Base-by-base conservation (phyloP, 2,113 vertebrate species). In the Trogon surrucura region DNA sequence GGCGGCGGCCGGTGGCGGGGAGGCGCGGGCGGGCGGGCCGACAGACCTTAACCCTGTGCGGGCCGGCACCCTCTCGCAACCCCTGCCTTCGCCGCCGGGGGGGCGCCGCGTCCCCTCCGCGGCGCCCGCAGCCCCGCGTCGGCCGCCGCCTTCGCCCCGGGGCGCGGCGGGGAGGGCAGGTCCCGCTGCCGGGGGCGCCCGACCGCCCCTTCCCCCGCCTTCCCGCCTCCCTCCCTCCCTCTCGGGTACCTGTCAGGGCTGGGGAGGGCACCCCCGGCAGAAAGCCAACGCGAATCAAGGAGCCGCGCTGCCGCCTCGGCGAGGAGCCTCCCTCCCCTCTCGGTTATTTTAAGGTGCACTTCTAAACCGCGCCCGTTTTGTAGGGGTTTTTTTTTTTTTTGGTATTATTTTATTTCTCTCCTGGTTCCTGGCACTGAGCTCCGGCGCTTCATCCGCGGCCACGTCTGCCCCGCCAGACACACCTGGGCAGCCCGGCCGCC, bases 1-100 rank as follows among this genome's bases (percentile, higher is more conserved):
- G 98, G 96, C 36, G 27, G 79, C 67, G 50, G 45, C 57, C 72
- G 51, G 70, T 4, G 84, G 10, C 30, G 70, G 69, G 38, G 30
- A 64, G 88, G 57, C 62, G 45, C n/a, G 48, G 82, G 53, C 48
- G 71, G 84, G 26, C 30, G 38, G n/a, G n/a, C n/a, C n/a, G n/a
- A n/a, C n/a, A 22, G 54, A 16, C 65, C 67, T 61, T 73, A 77
- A 81, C 94, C 81, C 74, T 72, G 36, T 54, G 62, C 29, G 50
- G 16, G 71, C 70, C 53, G n/a, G n/a, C n/a, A n/a, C n/a, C n/a
- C n/a, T n/a, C n/a, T n/a, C n/a, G n/a, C n/a, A n/a, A n/a, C n/a
- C n/a, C n/a, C n/a, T n/a, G n/a, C n/a, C n/a, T n/a, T n/a, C n/a
- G n/a, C n/a, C n/a, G n/a, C n/a, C n/a, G n/a, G n/a, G n/a, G n/a